Conservation (phyloP, 1,140 invertebrate genomes). For the Atta texana region DNA sequence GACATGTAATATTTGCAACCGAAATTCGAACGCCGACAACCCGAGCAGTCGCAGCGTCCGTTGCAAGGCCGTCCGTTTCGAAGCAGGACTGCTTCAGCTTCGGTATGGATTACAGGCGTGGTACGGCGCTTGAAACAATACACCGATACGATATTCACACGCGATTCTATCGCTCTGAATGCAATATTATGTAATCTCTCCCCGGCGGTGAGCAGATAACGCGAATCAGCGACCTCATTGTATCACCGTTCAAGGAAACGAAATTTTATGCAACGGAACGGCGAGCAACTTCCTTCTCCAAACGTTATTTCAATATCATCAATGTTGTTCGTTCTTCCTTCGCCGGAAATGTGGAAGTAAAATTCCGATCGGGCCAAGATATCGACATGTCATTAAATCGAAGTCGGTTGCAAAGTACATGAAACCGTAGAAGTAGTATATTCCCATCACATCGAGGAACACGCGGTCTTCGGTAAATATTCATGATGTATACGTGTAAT, state of each 20-base stretch:
- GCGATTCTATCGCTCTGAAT: conserved; percentile 31
- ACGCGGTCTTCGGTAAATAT: conserved; percentile 76
- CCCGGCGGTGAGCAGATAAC: conserved; percentile 40
- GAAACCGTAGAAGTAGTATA: conserved; percentile 32
- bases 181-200: conserved; percentile 66
- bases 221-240: conserved; percentile 61
- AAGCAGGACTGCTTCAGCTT: conserved; percentile 65
- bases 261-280: conserved; percentile 15
- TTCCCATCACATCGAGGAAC: conserved; percentile 71
- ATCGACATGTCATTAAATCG: conserved; percentile 63
- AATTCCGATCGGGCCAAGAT: conserved; percentile 18
- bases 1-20: conserved; percentile 77
- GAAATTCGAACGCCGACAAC: conserved; percentile 76
- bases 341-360: not conserved
- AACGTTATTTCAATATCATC: conserved; percentile 4
- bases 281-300: not conserved
- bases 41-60: conserved; percentile 3
- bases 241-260: conserved; percentile 35
- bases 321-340: too few relatives aligned
- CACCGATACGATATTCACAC: conserved; percentile 71
- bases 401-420: conserved; percentile 46
- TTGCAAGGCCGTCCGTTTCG: conserved; percentile 77
- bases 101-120: conserved; percentile 80
- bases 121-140: conserved; percentile 79
- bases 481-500: conserved; percentile 73